These are phyloP conservation scores for Neostethus bicornis DNA, from an alignment of 2,797 vertebrate species.

Conservation along the genomic window DNA sequence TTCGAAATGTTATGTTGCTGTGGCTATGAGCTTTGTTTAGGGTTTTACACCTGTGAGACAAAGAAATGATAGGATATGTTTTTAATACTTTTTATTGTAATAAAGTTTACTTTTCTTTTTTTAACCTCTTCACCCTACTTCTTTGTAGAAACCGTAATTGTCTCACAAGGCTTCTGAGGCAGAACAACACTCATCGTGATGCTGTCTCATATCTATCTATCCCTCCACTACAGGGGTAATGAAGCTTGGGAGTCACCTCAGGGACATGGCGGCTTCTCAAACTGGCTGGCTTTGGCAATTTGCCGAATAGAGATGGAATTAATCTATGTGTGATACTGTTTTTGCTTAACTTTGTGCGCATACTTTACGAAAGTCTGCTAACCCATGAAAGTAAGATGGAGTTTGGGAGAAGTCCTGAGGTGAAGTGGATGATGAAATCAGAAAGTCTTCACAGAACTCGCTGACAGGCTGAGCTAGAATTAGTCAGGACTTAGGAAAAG, in stretches of 20 bases:
- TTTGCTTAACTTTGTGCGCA: slow-evolving; percentile 26
- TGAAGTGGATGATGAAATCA: slow-evolving; percentile 48
- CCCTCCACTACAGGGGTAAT: slow-evolving; percentile 62
- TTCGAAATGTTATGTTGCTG: slow-evolving; percentile 18
- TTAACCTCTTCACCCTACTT: slow-evolving; percentile 39
- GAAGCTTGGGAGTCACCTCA: slow-evolving; percentile 61
- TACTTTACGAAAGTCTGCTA: not conserved
- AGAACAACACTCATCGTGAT: slow-evolving; percentile 27
- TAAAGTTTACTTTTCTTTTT: slow-evolving; percentile 57
- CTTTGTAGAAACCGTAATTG: slow-evolving; percentile 57
- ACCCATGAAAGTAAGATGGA: slow-evolving; percentile 7
- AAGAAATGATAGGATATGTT: slow-evolving; percentile 40
- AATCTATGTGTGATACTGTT: slow-evolving; percentile 32
- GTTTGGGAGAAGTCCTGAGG: slow-evolving; percentile 39
- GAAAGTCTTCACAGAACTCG: slow-evolving; percentile 47
- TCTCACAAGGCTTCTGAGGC: slow-evolving; percentile 48
- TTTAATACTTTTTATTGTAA: slow-evolving; percentile 63
- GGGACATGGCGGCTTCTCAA: slow-evolving; percentile 51
- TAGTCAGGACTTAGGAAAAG: slow-evolving; percentile 22
- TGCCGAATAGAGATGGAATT: slow-evolving; percentile 30
- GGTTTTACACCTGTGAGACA: slow-evolving; percentile 41
- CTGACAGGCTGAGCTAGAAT: slow-evolving; percentile 18
- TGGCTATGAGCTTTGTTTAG: slow-evolving; percentile 42
- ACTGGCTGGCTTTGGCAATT: slow-evolving; percentile 45
- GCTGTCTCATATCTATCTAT: slow-evolving; percentile 54